Conservation (phyloP, 2,113 vertebrate genomes). For the Perca schrenkii region DNA sequence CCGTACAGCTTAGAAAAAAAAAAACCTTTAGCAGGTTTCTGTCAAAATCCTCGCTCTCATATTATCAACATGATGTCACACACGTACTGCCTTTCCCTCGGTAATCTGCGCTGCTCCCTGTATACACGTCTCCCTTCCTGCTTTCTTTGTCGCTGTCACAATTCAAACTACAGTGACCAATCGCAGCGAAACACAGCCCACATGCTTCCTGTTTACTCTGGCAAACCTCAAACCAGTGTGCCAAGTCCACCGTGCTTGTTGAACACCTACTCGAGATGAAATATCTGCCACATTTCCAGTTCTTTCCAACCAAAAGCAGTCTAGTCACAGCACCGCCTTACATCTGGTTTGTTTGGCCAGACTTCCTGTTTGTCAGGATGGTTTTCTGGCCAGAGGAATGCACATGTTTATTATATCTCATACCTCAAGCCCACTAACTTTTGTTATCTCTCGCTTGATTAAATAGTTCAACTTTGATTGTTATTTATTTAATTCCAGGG, state of each 20-base stretch:
- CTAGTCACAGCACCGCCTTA: constrained; percentile 26
- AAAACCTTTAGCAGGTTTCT: constrained; percentile 32
- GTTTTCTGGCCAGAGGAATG: constrained; percentile 54
- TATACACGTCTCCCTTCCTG: constrained; percentile 40
- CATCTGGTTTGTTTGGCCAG: constrained; percentile 56
- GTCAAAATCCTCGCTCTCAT: constrained; percentile 7
- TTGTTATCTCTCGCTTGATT: constrained; percentile 10
- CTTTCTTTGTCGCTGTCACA: constrained; percentile 19
- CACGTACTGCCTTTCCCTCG: constrained; percentile 54
- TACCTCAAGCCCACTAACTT: neutral
- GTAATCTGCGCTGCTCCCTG: constrained; percentile 31
- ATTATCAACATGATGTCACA: constrained; percentile 45
- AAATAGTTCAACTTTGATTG: neutral
- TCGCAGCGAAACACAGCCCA: constrained; percentile 36
- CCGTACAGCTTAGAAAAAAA: neutral
- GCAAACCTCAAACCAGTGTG: constrained; percentile 9
- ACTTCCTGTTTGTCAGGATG: constrained; percentile 62
- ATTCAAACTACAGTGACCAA: constrained; percentile 38
- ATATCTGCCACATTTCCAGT: constrained; percentile 51
- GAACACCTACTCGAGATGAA: constrained; percentile 47
- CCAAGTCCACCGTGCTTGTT: constrained; percentile 24
- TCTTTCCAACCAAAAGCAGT: constrained; percentile 55
- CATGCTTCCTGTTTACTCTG: constrained; percentile 70
- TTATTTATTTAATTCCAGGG: neutral
- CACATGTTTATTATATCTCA: constrained; percentile 44